Base-by-base conservation (phyloP, 2,888 invertebrate genomes). In the Teinopalpus imperialis region DNA sequence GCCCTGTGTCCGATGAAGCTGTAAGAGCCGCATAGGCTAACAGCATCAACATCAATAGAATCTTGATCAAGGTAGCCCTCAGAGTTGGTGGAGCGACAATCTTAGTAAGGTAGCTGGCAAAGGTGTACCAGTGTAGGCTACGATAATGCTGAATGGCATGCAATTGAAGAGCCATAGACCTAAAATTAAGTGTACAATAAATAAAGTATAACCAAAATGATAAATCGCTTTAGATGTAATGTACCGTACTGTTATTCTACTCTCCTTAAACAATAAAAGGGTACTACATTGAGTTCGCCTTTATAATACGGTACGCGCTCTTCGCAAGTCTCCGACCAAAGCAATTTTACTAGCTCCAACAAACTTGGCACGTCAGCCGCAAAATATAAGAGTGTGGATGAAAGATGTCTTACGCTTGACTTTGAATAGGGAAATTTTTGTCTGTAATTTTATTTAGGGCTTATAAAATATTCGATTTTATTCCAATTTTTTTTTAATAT, bases 301-400 rank as follows among this genome's bases (percentile, higher is more conserved):
- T 32, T 32, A 39, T 71, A 74, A 70, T 69, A 68, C 63, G 66
- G 58, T 63, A 63, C 55, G 66, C 66, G 59, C 60, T 66, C 63
- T 68, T 64, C 62, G 61, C 66, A 73, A 74, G 69, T 69, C 63
- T 23, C 13, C 53, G 66, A 68, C 79, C 77, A 74, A 80, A 78
- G 74, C 74, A 73, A 77, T 78, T 77, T 79, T 66, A 73, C 69
- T 74, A 71, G 72, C 74, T 61, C 63, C 63, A 63, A 54, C 63
- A 68, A 69, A 70, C 70, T 72, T 74, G 72, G 72, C 66, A 72
- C 75, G 75, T 74, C 76, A 76, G 69, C 69, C 70, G 59, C 73
- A 61, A 56, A 48, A 72, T 64, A 61, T 51, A 56, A 55, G 61
- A 66, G 70, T 73, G 72, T 63, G 58, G 60, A 64, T 66, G 56